Conservation (phyloP, 2,888 invertebrate genomes). For the Pterobdella sp. region DNA sequence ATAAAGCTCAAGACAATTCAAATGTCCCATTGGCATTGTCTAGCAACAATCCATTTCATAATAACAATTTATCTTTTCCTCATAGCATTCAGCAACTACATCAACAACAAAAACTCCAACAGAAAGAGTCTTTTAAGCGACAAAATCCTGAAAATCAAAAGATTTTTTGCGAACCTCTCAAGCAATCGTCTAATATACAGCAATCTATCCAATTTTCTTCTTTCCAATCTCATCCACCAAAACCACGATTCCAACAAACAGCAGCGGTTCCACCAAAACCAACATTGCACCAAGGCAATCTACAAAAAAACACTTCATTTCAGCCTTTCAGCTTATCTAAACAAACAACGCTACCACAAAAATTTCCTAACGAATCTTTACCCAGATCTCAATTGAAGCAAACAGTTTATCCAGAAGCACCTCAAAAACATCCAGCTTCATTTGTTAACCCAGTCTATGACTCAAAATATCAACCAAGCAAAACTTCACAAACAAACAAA, state of each 20-base stretch:
- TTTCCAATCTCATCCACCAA: not conserved
- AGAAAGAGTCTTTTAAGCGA: not conserved
- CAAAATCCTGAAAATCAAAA: too few relatives aligned
- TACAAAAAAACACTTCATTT: not conserved
- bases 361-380: not conserved
- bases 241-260: not conserved
- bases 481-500: too few relatives aligned
- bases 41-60: not conserved
- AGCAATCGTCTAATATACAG: not conserved
- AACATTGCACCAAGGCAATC: not conserved
- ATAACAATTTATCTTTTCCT: not conserved
- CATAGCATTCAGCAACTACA: conserved; percentile 11
- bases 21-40: not conserved
- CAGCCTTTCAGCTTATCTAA: not conserved
- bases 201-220: not conserved
- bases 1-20: not conserved
- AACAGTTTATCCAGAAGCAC: not conserved
- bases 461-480: not conserved
- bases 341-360: not conserved
- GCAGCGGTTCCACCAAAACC: not conserved
- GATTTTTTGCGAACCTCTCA: not conserved
- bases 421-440: not conserved
- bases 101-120: conserved; percentile 8
- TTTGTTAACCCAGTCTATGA: conserved; percentile 3
- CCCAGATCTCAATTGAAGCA: not conserved